phyloP scores from a whole-genome alignment of 2,113 vertebrate genomes.

The Dunckerocampus dactyliophorus region DNA sequence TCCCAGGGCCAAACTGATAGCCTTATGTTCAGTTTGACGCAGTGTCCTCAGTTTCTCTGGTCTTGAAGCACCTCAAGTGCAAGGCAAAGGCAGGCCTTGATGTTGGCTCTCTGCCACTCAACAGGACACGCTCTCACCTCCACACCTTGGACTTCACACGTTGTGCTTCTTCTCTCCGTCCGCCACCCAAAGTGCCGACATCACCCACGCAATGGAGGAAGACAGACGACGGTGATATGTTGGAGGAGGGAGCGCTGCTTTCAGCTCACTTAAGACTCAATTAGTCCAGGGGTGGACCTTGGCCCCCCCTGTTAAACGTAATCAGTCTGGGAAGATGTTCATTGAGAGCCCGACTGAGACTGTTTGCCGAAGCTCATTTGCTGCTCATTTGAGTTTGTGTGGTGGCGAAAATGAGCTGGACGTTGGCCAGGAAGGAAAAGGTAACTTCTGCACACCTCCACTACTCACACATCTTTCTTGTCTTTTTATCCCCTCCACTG shows the following conservation, averaged over 20 bases:
- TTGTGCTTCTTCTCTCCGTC: conserved; percentile 33
- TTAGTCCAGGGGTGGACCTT: conserved; percentile 21
- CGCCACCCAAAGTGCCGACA: conserved; percentile 11
- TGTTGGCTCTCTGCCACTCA: conserved; percentile 48
- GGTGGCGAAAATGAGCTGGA: conserved; percentile 40
- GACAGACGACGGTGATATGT: conserved; percentile 36
- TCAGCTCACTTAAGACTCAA: conserved; percentile 39
- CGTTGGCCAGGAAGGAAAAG: conserved; percentile 39
- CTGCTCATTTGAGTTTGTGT: conserved; percentile 43
- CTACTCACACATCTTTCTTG: conserved; percentile 54
- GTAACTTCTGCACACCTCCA: conserved; percentile 33
- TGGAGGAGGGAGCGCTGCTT: conserved; percentile 20
- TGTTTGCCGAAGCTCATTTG: conserved; percentile 39
- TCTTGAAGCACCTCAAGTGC: background rate
- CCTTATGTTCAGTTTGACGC: background rate
- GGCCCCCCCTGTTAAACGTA: conserved; percentile 21
- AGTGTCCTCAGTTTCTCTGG: background rate
- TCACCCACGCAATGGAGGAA: conserved; percentile 18
- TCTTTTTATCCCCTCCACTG: conserved; percentile 48
- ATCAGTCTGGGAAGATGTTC: conserved; percentile 34
- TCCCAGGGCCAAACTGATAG: background rate
- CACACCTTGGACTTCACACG: conserved; percentile 36
- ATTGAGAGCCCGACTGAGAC: conserved; percentile 25
- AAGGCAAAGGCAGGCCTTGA: conserved; percentile 8
- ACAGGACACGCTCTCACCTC: conserved; percentile 54